phyloP scores from a whole-genome alignment of 1,140 invertebrate species.

The Leptopilina boulardi region DNA sequence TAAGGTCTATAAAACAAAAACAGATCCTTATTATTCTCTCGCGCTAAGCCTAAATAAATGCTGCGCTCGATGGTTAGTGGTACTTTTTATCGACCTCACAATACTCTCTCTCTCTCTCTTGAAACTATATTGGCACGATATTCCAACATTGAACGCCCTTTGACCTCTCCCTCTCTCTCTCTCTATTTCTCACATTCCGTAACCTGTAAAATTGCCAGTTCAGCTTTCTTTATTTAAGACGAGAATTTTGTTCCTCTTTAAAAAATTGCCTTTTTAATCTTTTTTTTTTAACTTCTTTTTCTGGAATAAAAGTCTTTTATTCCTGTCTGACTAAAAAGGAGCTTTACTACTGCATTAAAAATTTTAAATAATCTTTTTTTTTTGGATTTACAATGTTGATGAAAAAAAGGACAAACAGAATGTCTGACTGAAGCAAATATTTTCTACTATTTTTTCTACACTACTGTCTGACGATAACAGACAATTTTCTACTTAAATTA shows the following conservation, averaged over 20 bases:
- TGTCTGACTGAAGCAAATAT: no score
- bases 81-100: constrained; percentile 7
- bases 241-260: not conserved
- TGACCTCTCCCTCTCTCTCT: not conserved
- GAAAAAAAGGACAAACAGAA: no score
- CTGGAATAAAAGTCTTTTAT: no score
- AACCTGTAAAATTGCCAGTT: constrained; percentile 13
- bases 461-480: no score
- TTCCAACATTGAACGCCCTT: constrained; percentile 8
- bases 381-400: no score
- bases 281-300: no score
- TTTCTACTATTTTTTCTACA: no score
- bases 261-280: no score
- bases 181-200: not conserved
- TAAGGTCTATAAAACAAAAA: not conserved
- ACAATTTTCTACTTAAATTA: no score
- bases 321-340: not conserved
- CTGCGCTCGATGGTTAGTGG: constrained; percentile 14
- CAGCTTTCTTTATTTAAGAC: not conserved
- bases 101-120: constrained; percentile 10
- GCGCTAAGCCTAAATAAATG: constrained; percentile 2
- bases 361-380: no score
- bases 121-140: constrained; percentile 8
- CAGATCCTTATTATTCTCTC: not conserved
- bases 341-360: constrained; percentile 2